Base-by-base conservation (phyloP, 2,888 invertebrate species). In the Epinotia nisella region DNA sequence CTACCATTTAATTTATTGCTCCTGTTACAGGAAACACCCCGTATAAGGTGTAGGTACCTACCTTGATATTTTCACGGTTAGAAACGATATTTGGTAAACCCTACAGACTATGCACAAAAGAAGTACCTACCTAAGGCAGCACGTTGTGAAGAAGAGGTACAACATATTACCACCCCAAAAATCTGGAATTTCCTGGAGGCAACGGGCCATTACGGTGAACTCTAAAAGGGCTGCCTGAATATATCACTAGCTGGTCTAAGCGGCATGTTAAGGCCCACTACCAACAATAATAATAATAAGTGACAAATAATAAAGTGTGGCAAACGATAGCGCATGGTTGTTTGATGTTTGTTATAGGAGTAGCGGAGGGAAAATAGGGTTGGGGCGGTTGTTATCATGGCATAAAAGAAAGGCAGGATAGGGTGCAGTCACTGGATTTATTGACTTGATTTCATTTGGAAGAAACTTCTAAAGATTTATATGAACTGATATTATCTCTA, bases 291-390 rank as follows among this genome's bases (percentile, higher is more conserved):
- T 24, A 29, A 29, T 29, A 29, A 29, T 29, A 76, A 76, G 68
- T 64, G 78, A 72, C 80, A 77, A 80, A 81, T 83, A 81, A 79
- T 77, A 79, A 77, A 78, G 75, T 78, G 59, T 73, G 58, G 76
- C 51, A 66, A 66, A 66, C 66, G 65, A 66, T 59, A 66, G 51
- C 39, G 76, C 74, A 74, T 75, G 75, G 76, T 75, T 78, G 78
- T 81, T 82, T 82, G 78, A 79, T 81, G 79, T 84, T 82, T 82
- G 79, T 78, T 79, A 79, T 80, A 76, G 80, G 79, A 77, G 78
- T 74, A 75, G 77, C 75, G 76, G 75, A 60, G 74, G 76, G 59
- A 67, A 75, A 75, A 75, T 78, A 76, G 77, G 75, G 78, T 78
- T 74, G 75, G 75, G 75, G 73, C 74, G 75, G 72, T 71, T 78